Base-by-base conservation (phyloP, 2,797 vertebrate species). In the Parauchenoglanis ngamensis region DNA sequence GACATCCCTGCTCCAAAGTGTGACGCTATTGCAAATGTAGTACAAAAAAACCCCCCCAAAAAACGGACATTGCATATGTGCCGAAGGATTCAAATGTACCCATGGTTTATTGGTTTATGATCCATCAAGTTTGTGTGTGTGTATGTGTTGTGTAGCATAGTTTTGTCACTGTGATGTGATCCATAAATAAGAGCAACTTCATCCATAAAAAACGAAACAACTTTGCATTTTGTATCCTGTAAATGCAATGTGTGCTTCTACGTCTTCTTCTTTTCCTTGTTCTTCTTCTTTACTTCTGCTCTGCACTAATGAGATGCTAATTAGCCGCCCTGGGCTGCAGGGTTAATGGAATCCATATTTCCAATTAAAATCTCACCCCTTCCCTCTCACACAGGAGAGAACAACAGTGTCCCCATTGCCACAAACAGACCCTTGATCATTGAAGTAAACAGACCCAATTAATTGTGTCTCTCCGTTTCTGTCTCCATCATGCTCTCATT, bases 331-430 rank as follows among this genome's bases (percentile, higher is more conserved):
- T 95, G 95, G 96, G 95, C 95, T 94, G 95, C 94, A 94, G 95
- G 96, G 96, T 96, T 97, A 96, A 96, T 95, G 92, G 95, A 96
- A 97, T 97, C 95, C 95, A 96, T 96, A 96, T 96, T 97, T 97
- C 95, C 96, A 93, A 93, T 93, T 93, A 93, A 92, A 92, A 92
- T 90, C 89, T 90, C 75, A 89, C 89, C 88, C 91, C 89, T 91
- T 89, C 89, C 88, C 90, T 89, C 89, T 91, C 87, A 89, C 92
- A 92, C 93, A 89, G 85, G 79, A 88, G 83, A 57, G 91, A 82
- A 91, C 88, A 90, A 77, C 83, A 86, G 92, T 91, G 90, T 87
- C 86, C 75, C 79, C 79, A 15, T 68, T 77, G 84, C 86, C 87
- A 88, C 86, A 89, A 90, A 86, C 89, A 83, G 86, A 78, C 76